phyloP scores from a whole-genome alignment of 2,797 vertebrate genomes.

The Sylvilagus floridanus region DNA sequence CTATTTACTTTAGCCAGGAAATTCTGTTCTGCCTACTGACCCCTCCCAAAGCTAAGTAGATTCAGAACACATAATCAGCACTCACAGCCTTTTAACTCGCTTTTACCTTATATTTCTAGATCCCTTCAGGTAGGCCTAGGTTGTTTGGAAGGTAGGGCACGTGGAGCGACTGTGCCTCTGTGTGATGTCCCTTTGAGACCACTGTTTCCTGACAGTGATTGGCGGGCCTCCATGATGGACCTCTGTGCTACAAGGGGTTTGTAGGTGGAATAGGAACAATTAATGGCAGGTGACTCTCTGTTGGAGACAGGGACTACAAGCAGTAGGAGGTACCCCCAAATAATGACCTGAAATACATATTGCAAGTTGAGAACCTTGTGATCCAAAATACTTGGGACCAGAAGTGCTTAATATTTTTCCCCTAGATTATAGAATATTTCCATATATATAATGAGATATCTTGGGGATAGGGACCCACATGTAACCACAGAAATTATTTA shows the following conservation, averaged over 20 bases:
- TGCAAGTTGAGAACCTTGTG: background rate
- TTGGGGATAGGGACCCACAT: background rate
- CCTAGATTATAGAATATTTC: background rate
- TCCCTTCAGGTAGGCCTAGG: background rate
- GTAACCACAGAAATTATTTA: background rate
- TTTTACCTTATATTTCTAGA: background rate
- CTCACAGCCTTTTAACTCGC: background rate
- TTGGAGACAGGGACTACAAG: background rate
- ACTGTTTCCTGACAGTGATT: background rate
- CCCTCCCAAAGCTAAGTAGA: background rate
- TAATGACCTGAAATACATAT: slow-evolving; percentile 1
- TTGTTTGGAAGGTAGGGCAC: background rate
- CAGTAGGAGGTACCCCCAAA: background rate
- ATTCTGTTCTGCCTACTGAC: background rate
- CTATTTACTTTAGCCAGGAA: background rate
- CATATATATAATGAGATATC: background rate
- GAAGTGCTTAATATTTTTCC: background rate
- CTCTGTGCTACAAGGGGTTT: background rate
- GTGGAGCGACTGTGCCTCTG: background rate
- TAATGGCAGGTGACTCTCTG: background rate
- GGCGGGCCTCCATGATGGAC: background rate
- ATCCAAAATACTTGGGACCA: background rate
- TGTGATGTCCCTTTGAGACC: background rate
- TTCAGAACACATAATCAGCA: background rate
- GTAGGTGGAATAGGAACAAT: background rate